phyloP scores from a whole-genome alignment of 64 coral and sea anemone genomes.

The Orbicella faveolata region DNA sequence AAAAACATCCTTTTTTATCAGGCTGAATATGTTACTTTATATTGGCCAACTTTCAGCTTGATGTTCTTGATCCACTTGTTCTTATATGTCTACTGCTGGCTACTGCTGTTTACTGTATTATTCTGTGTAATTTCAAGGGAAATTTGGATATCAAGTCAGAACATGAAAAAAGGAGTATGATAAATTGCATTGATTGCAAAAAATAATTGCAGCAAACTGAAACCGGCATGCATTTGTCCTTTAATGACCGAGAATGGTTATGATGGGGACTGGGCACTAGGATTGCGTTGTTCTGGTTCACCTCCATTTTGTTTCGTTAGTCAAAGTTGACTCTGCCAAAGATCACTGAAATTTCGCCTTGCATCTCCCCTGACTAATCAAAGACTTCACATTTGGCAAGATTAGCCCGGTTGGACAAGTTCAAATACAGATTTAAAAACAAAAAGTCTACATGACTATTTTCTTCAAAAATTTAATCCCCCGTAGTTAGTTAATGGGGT shows the following conservation, averaged over 20 bases:
- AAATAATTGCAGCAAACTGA: no score
- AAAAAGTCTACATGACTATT: not conserved
- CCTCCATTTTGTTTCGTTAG: conserved; percentile 56
- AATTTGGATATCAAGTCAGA: no score
- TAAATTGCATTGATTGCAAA: not conserved
- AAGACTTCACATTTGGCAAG: not conserved
- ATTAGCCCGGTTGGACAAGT: not conserved
- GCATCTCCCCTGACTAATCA: not conserved
- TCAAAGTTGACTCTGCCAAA: not conserved
- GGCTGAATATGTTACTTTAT: no score
- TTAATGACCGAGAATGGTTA: not conserved
- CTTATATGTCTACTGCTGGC: no score
- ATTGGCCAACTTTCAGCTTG: no score
- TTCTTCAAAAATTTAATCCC: not conserved
- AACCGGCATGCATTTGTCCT: no score
- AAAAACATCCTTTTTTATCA: no score
- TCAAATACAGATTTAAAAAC: not conserved
- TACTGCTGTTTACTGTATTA: no score
- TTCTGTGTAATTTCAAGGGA: no score
- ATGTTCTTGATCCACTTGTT: no score
- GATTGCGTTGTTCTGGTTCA: not conserved
- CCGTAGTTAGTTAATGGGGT: not conserved
- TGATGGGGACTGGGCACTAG: conserved; percentile 40
- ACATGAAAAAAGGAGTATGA: no score
- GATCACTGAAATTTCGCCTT: not conserved